Evolutionary conservation across 2,888 invertebrate species (phyloP).

Genomic region (Piscicola geometra): DNA sequence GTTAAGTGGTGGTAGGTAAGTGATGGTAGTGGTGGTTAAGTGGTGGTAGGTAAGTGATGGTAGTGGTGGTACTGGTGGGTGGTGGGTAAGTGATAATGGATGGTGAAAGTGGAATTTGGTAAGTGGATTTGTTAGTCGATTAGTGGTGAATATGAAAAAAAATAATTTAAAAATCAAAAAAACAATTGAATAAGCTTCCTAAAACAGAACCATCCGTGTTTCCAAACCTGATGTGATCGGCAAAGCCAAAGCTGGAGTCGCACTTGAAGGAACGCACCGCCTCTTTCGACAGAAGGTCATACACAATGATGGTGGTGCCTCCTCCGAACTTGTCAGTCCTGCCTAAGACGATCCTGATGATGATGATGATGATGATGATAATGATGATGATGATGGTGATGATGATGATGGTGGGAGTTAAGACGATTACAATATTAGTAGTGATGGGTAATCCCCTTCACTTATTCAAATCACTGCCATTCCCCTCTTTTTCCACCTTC

Average conservation of each 20-base stretch:
- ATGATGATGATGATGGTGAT: neutral
- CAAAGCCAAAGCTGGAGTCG: slow-evolving; percentile 51
- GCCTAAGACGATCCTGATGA: slow-evolving; percentile 45
- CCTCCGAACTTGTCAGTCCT: slow-evolving; percentile 54
- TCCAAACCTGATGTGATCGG: slow-evolving; percentile 48
- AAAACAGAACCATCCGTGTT: neutral
- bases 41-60: too few relatives aligned
- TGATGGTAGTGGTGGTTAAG: too few relatives aligned
- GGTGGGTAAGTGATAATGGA: neutral
- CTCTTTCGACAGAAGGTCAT: slow-evolving; percentile 55
- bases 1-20: too few relatives aligned
- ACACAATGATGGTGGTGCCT: slow-evolving; percentile 53
- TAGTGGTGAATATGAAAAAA: too few relatives aligned
- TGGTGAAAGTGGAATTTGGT: too few relatives aligned
- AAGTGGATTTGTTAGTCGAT: too few relatives aligned
- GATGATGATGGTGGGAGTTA: neutral
- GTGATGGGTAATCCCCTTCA: neutral
- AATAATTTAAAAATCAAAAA: too few relatives aligned
- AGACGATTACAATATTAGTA: neutral
- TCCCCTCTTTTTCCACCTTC: too few relatives aligned
- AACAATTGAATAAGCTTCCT: too few relatives aligned
- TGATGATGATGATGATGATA: neutral
- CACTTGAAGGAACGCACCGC: slow-evolving; percentile 47
- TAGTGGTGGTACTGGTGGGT: too few relatives aligned
- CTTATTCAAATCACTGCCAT: too few relatives aligned